Evolutionary conservation across 2,888 invertebrate genomes (phyloP).

Genomic region (Polymixis flavicincta): DNA sequence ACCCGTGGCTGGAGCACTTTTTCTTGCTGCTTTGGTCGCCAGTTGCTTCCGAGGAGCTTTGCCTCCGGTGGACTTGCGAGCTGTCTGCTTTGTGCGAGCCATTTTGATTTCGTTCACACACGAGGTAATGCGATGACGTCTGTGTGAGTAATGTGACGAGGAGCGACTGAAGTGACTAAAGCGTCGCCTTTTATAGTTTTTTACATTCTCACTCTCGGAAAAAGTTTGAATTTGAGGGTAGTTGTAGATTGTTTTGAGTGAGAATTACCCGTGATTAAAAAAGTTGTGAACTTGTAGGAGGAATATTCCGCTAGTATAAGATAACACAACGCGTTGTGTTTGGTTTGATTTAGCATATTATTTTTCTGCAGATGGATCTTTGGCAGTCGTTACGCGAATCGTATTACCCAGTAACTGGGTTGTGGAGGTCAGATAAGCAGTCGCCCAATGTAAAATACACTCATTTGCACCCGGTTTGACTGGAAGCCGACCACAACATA

Average conservation of each 20-base stretch:
- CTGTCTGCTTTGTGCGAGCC: constrained; percentile 95
- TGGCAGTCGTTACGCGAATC: too few species aligned
- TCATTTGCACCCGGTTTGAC: too few species aligned
- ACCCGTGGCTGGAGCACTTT: constrained; percentile 93
- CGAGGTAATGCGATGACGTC: neutral
- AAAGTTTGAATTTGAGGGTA: constrained; percentile 16
- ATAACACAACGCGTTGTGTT: neutral
- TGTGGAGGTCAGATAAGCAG: too few species aligned
- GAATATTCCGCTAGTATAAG: constrained; percentile 1
- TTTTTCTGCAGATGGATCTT: neutral
- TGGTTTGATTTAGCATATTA: neutral
- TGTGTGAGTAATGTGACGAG: neutral
- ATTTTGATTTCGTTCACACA: constrained; percentile 71
- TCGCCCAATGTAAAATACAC: too few species aligned
- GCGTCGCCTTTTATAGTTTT: constrained; percentile 39
- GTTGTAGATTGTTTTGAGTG: neutral
- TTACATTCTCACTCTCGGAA: neutral
- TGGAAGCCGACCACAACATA: too few species aligned
- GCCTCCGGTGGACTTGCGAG: constrained; percentile 94
- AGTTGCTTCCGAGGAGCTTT: constrained; percentile 93
- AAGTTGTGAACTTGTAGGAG: neutral
- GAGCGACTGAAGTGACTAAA: neutral
- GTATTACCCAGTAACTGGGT: too few species aligned
- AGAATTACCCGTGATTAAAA: neutral
- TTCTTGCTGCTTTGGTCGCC: constrained; percentile 93